Evolutionary conservation across 2,113 vertebrate genomes (phyloP).

Genomic region (Muscicapa adusta): DNA sequence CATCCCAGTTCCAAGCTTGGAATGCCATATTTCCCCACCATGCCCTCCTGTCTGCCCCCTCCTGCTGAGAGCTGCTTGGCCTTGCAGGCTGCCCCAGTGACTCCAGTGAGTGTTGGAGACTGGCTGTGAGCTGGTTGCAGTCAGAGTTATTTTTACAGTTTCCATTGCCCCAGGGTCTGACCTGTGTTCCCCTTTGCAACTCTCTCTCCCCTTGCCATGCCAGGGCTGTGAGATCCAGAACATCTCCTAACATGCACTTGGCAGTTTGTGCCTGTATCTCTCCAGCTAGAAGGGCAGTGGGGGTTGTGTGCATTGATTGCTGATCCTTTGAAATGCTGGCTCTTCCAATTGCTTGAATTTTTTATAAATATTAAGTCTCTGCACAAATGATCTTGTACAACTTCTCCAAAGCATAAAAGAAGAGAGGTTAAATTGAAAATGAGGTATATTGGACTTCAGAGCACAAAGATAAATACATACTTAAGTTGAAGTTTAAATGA

Average conservation of each 20-base stretch:
- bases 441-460: not conserved
- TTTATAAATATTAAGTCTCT: not conserved
- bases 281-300: rapidly evolving
- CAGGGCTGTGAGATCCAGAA: not conserved
- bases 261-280: not conserved
- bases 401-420: not conserved
- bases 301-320: not conserved
- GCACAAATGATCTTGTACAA: not conserved
- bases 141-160: not conserved
- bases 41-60: not conserved
- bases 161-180: not conserved
- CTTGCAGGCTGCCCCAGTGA: not conserved
- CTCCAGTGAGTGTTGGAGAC: not conserved
- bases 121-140: not conserved
- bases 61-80: not conserved
- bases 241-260: rapidly evolving
- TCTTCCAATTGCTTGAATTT: not conserved
- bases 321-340: not conserved
- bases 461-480: slow-evolving; percentile 5
- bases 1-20: rapidly evolving
- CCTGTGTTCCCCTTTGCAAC: not conserved
- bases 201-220: rapidly evolving
- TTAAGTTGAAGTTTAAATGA: slow-evolving; percentile 30
- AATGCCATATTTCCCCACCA: rapidly evolving
- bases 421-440: slow-evolving; percentile 36